Base-by-base conservation (phyloP, 2,888 invertebrate species). In the Ditylenchus weischeri region DNA sequence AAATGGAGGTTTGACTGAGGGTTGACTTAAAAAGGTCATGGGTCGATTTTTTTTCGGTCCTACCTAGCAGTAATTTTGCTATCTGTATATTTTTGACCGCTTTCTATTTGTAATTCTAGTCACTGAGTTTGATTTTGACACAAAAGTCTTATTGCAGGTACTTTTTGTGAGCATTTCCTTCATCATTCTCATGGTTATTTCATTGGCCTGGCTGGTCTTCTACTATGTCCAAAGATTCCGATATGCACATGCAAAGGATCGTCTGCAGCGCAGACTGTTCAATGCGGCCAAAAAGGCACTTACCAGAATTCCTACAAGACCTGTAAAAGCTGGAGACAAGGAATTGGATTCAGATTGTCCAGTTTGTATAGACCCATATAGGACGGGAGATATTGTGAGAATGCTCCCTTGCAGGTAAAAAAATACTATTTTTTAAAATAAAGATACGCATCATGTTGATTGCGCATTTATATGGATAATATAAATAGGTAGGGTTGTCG, bases 171-270 rank as follows among this genome's bases (percentile, higher is more conserved):
- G 93, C 72, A 91, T 93, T 76, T 93, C 93, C 1, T 93, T 94
- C 86, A 92, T 93, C 77, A 91, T 94, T 70, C 87, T 93, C 77
- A 92, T 93, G 92, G 90, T 93, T 78, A 92, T 93, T 75, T 92
- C 92, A 0, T 86, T 93, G 78, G 91, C 93, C 29, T 94, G 93
- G 93, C 88, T 94, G 54, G 90, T 93, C 70, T 93, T 93, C 86
- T 94, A 94, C 86, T 94, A 94, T 85, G 90, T 94, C 64, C 93
- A 94, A 86, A 87, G 93, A 76, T 93, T 93, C 86, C 87, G 93
- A 70, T 93, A 93, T 84, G 90, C 93, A 71, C 92, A 93, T 84
- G 92, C 93, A 69, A 94, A 93, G 86, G 93, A 94, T 84, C 88
- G 91, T 82, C 88, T 94, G 75, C 92, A 75, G 59, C 61, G 75